Conservation (phyloP, 2,797 vertebrate species). For the Melopsittacus undulatus region DNA sequence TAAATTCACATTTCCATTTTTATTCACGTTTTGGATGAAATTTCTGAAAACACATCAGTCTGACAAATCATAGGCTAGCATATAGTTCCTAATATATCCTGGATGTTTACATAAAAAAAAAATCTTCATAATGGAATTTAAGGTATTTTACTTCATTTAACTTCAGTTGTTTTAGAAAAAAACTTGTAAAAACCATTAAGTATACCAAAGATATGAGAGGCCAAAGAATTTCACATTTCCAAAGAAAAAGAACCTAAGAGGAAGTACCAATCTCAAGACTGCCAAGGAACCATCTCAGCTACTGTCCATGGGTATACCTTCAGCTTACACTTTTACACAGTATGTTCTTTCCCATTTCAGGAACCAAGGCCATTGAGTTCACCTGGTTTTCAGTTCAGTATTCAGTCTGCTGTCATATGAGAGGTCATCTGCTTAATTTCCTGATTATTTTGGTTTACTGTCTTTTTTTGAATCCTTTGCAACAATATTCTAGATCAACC, state of each 20-base stretch:
- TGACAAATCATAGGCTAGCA: neutral
- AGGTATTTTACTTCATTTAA: neutral
- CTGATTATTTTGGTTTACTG: neutral
- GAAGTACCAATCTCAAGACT: neutral
- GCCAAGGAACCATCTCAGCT: neutral
- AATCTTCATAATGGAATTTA: neutral
- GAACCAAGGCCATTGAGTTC: neutral
- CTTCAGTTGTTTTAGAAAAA: neutral
- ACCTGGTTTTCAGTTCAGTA: neutral
- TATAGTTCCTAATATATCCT: neutral
- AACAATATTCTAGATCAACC: neutral
- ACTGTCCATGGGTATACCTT: fast-evolving
- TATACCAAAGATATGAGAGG: neutral
- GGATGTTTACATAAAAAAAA: neutral
- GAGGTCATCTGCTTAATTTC: neutral
- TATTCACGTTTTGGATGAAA: neutral
- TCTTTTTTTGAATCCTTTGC: neutral
- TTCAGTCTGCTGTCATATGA: neutral
- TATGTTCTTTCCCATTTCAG: neutral
- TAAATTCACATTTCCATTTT: neutral
- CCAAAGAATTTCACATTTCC: neutral
- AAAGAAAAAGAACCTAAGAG: neutral
- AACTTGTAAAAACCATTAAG: neutral
- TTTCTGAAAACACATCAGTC: neutral
- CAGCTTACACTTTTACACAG: neutral